A percentile compares a stretch with the other conserved stretches of the same genome.
These are phyloP conservation scores for Macrocentrus cingulum DNA, from an alignment of 1,140 invertebrate species.

Conservation along the genomic window DNA sequence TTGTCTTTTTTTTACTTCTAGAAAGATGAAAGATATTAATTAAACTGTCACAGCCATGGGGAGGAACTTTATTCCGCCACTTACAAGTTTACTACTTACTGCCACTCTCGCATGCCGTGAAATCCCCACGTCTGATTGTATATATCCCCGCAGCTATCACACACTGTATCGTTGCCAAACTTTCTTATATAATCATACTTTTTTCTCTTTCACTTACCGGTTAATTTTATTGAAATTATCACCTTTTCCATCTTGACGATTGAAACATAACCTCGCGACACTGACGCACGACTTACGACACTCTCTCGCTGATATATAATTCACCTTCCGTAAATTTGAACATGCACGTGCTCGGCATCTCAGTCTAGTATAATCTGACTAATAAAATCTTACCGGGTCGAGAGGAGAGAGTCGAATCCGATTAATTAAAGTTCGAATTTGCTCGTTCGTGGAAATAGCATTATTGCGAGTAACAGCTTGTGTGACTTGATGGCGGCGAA, in stretches of 20 bases:
- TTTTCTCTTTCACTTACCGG: too few species aligned
- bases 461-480: constrained; percentile 16
- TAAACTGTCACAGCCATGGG: constrained; percentile 57
- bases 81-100: constrained; percentile 55
- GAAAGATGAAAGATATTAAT: constrained; percentile 58
- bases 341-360: neutral
- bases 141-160: too few species aligned
- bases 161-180: too few species aligned
- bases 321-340: neutral
- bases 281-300: too few species aligned
- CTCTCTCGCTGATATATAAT: too few species aligned
- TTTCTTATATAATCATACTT: too few species aligned
- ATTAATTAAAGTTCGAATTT: constrained; percentile 15
- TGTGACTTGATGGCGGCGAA: neutral
- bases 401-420: constrained; percentile 2
- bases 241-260: too few species aligned
- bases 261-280: too few species aligned
- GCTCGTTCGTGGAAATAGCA: constrained; percentile 7
- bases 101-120: neutral
- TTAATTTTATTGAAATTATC: too few species aligned
- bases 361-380: neutral
- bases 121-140: neutral
- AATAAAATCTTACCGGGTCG: neutral
- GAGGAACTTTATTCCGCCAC: constrained; percentile 57
- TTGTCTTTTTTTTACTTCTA: constrained; percentile 37